Base-by-base conservation (phyloP, 2,797 vertebrate species). In the Eptatretus atami region DNA sequence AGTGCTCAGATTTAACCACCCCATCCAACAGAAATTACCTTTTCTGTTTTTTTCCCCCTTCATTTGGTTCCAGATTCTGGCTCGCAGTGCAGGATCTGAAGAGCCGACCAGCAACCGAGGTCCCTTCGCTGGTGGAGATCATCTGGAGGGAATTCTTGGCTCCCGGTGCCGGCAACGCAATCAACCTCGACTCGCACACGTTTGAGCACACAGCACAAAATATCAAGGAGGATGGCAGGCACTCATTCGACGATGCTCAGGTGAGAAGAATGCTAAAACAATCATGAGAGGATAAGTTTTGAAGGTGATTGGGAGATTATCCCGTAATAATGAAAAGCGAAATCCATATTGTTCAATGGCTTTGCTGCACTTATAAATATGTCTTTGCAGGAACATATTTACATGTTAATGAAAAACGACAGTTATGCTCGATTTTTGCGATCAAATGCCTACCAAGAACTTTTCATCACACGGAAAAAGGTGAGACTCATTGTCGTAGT, bases 131-230 rank as follows among this genome's bases (percentile, higher is more conserved):
- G n/a, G 57, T 24, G 9, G 15, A 24, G 57, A 24, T 10, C 15
- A 61, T 61, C 57, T 61, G 57, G 57, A n/a, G 24, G 24, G 57
- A 61, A 24, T 61, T 61, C 57, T 12, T 61, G 57, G 57, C n/a
- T 10, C 57, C 57, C 24, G 12, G 57, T n/a, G 57, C 57, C n/a
- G 9, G 15, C 57, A 61, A 61, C 57, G 24, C 57, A 9, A 61
- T 61, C 57, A 61, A 61, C 57, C 57, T 61, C 57, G 57, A 61
- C 57, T 61, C 57, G 12, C 57, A 61, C 57, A 61, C 15, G 15
- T 61, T 61, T 24, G 57, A 61, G 57, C 57, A 24, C 57, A 61
- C 57, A 61, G 57, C 57, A 61, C 57, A 61, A n/a, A 61, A 61
- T 24, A 24, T 61, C 15, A n/a, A 24, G 57, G 57, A 61, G 24